Base-by-base conservation (phyloP, 2,113 vertebrate genomes). In the Perognathus longimembris region DNA sequence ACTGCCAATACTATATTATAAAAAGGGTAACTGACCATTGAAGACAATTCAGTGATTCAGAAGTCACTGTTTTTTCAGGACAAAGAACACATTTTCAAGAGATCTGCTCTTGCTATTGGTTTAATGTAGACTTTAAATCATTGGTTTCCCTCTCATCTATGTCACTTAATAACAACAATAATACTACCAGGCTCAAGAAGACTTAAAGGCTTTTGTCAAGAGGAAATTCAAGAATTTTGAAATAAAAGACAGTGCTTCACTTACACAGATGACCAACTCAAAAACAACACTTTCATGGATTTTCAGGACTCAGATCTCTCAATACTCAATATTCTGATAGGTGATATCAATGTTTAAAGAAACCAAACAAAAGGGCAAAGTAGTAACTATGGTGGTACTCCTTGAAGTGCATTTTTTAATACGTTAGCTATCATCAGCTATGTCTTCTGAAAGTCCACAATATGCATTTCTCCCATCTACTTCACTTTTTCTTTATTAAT, bases 191-290 rank as follows among this genome's bases (percentile, higher is more conserved):
- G 64, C 59, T 91, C 54, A 30, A 59, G 82, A 88, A 54, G 50
- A 20, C 6, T 70, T 75, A 54, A 4, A 2, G 50, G 50, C 15
- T 83, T 81, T 40, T 12, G 18, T 85, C 74, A 73, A 90, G 40
- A 85, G 30, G 36, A 77, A 82, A 75, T 45, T 70, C 42, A 83
- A 67, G 57, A 93, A 88, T 78, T 94, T 34, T 82, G 64, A 91
- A 91, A 90, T 59, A 61, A 74, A 90, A 38, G 59, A 45, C 0
- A 40, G 8, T 40, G 21, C 12, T 93, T 92, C 50, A 40, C 63
- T 67, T 28, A 15, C 0, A 64, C 10, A 34, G 36, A 26, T 14
- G 32, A 54, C 78, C 64, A 30, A 38, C 21, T 69, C 26, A 11
- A 30, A 90, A 6, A 59, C 6, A 79, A 79, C 86, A 75, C 34